Evolutionary conservation across 2,888 invertebrate genomes (phyloP), one percentile per base, ranked within the genome.

Genomic region (Rotaria socialis): DNA sequence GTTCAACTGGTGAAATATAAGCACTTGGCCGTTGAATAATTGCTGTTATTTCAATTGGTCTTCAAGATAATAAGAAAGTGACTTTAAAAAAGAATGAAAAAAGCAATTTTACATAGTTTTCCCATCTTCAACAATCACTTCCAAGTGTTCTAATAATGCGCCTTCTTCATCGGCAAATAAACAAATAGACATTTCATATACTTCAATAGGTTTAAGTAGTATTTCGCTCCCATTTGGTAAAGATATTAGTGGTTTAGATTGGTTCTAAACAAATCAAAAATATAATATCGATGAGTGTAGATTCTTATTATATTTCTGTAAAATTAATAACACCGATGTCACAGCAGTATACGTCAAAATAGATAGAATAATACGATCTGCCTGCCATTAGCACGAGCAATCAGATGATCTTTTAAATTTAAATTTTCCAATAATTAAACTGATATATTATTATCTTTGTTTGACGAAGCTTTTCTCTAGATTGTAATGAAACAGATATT

Each of bases 11-110:
- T 16, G 75, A 43, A 8, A 75, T 22, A 75, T 75, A 75, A 14
- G 75, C 75, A 75, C 75, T 75, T 47, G 75, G 75, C 43, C 75
- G 75, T 43, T 75, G 75, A 43, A 75, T 75, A 24, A 75, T 22
- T 22, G 75, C 41, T 75, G 75, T 75, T 10, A 75, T n/a, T 47
- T 75, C 75, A 47, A 75, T 75, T 2, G 47, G 75, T 43, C 67
- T 67, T 14, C 3, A 67, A 10, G 14, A 4, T 16, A 58, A n/a
- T 22, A 55, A 22, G 22, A 55, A 16, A 55, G 5, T 19, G 11
- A 55, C 4, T 55, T 14, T 22, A 4, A 19, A 55, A 19, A 55
- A 22, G 4, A 22, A 22, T 19, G 22, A 27, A 14, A n/a, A 60
- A n/a, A 27, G 3, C 11, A n/a, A 60, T 27, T 35, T 67, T 35